These are phyloP conservation scores for Autographa gamma DNA, from an alignment of 2,888 invertebrate genomes.

Conservation along the genomic window DNA sequence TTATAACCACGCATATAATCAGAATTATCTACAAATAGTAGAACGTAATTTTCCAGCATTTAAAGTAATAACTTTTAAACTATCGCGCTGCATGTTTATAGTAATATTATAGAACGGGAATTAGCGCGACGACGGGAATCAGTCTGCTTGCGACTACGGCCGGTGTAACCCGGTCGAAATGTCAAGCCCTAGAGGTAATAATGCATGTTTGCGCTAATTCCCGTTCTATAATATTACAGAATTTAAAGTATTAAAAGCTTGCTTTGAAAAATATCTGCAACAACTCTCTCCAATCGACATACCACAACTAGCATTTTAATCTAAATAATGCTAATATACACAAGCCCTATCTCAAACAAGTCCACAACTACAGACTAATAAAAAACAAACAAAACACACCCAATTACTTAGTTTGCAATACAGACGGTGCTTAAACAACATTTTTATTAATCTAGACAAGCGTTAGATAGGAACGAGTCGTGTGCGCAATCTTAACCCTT, in stretches of 20 bases:
- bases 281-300: not conserved
- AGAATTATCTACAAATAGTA: too few species aligned
- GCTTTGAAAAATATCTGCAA: not conserved
- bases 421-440: constrained; percentile 6
- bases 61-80: not conserved
- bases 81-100: too few species aligned
- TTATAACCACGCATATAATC: too few species aligned
- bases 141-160: too few species aligned
- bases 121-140: too few species aligned
- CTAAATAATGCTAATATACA: constrained; percentile 4
- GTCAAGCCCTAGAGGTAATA: too few species aligned
- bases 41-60: too few species aligned
- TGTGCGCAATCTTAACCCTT: constrained; percentile 58
- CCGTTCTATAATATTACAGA: too few species aligned
- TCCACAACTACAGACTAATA: not conserved
- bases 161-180: too few species aligned
- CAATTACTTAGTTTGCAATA: constrained; percentile 4
- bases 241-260: not conserved
- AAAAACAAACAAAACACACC: not conserved
- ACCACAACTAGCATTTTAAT: not conserved
- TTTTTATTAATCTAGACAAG: constrained; percentile 12
- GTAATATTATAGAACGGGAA: too few species aligned
- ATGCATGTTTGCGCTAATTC: too few species aligned
- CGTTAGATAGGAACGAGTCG: constrained; percentile 14
- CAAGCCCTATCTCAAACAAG: not conserved